Conservation (phyloP, 2,888 invertebrate genomes). For the Apodemia hepburni region DNA sequence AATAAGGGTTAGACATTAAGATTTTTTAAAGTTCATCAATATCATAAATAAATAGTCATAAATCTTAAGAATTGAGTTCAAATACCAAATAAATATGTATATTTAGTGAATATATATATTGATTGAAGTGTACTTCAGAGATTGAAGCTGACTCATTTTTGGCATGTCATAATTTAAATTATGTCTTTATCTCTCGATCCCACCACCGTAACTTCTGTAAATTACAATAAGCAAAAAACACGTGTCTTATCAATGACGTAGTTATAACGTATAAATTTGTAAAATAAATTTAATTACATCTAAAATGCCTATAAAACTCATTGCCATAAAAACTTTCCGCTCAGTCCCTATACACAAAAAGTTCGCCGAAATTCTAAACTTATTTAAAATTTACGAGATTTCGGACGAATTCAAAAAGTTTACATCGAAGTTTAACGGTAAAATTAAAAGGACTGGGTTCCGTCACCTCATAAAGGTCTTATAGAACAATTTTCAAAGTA, state of each 20-base stretch:
- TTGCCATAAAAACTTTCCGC: neutral
- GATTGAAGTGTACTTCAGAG: too few relatives aligned
- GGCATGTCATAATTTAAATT: too few relatives aligned
- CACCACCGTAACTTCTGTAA: too few relatives aligned
- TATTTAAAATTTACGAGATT: slow-evolving; percentile 5
- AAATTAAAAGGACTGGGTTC: slow-evolving; percentile 27
- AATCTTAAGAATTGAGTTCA: too few relatives aligned
- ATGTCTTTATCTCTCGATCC: too few relatives aligned
- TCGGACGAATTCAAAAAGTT: slow-evolving; percentile 12
- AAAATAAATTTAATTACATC: neutral
- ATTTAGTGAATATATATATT: too few relatives aligned
- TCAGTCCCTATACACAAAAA: neutral
- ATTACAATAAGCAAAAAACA: too few relatives aligned
- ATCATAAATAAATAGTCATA: too few relatives aligned
- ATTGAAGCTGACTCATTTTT: too few relatives aligned
- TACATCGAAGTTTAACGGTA: slow-evolving; percentile 23
- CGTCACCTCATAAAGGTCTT: slow-evolving; percentile 28
- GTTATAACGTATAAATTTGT: neutral
- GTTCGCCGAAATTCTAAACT: slow-evolving; percentile 7
- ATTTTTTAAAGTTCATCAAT: too few relatives aligned
- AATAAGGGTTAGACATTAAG: too few relatives aligned
- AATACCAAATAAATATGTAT: too few relatives aligned
- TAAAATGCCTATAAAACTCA: slow-evolving; percentile 2
- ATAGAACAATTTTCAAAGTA: slow-evolving; percentile 28
- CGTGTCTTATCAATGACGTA: neutral